Conservation (phyloP, 1,140 invertebrate genomes). For the Andrena cerasifolii region DNA sequence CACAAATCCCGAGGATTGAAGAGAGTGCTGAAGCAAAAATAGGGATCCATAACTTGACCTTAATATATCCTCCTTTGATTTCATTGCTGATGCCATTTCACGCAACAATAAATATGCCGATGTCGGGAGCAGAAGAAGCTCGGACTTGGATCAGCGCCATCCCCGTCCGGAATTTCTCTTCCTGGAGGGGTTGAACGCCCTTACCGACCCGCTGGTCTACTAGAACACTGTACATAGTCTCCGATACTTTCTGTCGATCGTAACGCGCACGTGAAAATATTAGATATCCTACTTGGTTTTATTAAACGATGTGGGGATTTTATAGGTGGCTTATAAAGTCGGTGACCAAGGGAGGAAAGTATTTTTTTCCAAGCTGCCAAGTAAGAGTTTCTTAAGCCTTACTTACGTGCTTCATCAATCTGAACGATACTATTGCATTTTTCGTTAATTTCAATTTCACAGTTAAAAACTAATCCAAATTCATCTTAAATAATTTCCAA, state of each 20-base stretch:
- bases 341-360: neutral
- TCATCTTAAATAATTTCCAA: too few species aligned
- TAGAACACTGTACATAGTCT: neutral
- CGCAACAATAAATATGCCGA: slow-evolving; percentile 49
- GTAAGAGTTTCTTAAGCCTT: too few species aligned
- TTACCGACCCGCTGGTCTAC: neutral
- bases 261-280: neutral
- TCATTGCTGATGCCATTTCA: slow-evolving; percentile 20
- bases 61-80: neutral
- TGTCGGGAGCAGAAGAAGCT: slow-evolving; percentile 12
- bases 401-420: too few species aligned
- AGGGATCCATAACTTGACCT: neutral
- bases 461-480: too few species aligned
- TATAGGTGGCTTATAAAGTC: neutral
- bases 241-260: neutral
- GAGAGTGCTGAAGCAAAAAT: neutral
- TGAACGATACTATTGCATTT: too few species aligned
- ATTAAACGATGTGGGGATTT: neutral
- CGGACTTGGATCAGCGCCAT: slow-evolving; percentile 46
- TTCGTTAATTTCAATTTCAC: too few species aligned
- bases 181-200: slow-evolving; percentile 5
- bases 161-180: slow-evolving; percentile 29
- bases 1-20: neutral
- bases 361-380: too few species aligned
- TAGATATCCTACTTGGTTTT: neutral